These are phyloP conservation scores for Ibycter americanus DNA, from an alignment of 2,797 vertebrate species.

Conservation along the genomic window DNA sequence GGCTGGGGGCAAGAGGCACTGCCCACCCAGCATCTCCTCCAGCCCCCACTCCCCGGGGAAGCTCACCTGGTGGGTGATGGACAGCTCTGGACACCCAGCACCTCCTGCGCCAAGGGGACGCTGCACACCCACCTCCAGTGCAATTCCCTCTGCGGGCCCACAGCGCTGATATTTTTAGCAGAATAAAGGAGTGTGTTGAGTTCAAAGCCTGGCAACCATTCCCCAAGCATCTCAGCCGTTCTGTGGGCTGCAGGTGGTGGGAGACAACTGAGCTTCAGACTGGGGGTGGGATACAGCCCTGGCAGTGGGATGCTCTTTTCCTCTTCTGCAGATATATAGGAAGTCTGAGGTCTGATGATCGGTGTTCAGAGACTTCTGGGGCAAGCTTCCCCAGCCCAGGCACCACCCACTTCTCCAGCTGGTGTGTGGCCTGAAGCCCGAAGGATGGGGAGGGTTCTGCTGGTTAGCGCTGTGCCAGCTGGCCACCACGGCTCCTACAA, in stretches of 20 bases:
- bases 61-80: not conserved
- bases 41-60: not conserved
- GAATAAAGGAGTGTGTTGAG: fast-evolving
- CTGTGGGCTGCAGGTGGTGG: not conserved
- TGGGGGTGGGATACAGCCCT: not conserved
- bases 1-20: not conserved
- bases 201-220: not conserved
- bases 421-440: not conserved
- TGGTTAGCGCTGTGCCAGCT: not conserved
- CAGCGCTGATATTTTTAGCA: not conserved
- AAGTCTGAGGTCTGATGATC: not conserved
- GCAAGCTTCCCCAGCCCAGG: not conserved
- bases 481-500: not conserved
- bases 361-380: not conserved
- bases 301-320: not conserved
- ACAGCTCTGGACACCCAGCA: not conserved
- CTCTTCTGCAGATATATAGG: not conserved
- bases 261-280: not conserved
- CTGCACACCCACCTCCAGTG: fast-evolving
- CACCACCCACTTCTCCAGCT: not conserved
- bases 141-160: not conserved
- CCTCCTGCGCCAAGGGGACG: fast-evolving
- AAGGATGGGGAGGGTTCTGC: not conserved
- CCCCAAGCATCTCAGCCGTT: not conserved
- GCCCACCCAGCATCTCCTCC: not conserved